Evolutionary conservation across 2,113 vertebrate species (phyloP).

Genomic region (Callorhinus ursinus): DNA sequence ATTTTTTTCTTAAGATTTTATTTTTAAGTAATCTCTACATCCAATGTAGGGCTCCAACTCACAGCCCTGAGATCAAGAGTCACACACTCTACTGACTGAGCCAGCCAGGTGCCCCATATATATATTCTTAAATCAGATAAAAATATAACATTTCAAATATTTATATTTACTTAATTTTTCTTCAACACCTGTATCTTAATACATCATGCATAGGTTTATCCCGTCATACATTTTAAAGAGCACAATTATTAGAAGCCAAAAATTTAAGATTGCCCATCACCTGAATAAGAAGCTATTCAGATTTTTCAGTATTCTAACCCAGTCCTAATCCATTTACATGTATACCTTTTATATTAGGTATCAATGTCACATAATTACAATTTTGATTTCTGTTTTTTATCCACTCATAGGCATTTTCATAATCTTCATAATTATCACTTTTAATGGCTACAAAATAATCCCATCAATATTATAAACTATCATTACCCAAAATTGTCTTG

Average conservation of each 20-base stretch:
- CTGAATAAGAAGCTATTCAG: background rate
- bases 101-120: too few relatives aligned
- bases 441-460: background rate
- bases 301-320: constrained; percentile 17
- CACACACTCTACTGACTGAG: too few relatives aligned
- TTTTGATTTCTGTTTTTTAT: constrained; percentile 7
- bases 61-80: too few relatives aligned
- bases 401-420: background rate
- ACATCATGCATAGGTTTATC: background rate
- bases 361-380: background rate
- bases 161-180: background rate
- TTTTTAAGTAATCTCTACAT: too few relatives aligned
- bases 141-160: background rate
- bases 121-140: background rate
- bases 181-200: background rate
- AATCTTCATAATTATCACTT: background rate
- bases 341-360: background rate
- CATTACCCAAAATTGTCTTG: background rate
- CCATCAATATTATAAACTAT: background rate
- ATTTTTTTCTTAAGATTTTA: too few relatives aligned
- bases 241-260: background rate
- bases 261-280: background rate
- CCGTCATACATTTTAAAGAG: background rate
- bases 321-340: background rate
- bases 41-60: too few relatives aligned